A percentile compares a stretch with the other conserved stretches of the same genome.
phyloP scores from a whole-genome alignment of 2,888 invertebrate genomes.

The Caenorhabditis panamensis region DNA sequence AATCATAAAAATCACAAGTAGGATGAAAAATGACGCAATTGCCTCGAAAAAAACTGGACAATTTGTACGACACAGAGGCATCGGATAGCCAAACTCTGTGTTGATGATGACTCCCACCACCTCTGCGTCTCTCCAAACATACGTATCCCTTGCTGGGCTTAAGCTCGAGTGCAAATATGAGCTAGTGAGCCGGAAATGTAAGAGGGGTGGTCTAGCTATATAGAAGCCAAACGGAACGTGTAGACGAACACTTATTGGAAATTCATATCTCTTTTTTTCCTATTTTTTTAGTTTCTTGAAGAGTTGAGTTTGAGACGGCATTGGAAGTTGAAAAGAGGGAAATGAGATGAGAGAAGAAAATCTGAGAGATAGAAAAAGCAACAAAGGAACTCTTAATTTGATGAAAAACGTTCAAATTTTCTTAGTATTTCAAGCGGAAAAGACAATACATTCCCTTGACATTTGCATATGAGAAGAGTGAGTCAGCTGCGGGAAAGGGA shows the following conservation, averaged over 20 bases:
- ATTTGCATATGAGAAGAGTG: constrained; percentile 43
- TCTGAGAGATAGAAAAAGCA: not conserved
- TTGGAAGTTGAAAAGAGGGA: not conserved
- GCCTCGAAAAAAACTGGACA: constrained; percentile 1
- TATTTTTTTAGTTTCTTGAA: not conserved
- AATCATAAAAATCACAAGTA: too few species aligned
- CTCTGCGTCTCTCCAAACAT: constrained; percentile 29
- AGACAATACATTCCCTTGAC: constrained; percentile 4
- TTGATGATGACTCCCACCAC: constrained; percentile 18
- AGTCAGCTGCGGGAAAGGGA: constrained; percentile 16
- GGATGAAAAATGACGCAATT: not conserved
- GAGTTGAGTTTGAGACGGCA: not conserved
- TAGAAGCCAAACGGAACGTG: constrained; percentile 6
- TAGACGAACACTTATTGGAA: not conserved
- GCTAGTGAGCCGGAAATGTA: constrained; percentile 15
- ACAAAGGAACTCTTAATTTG: too few species aligned
- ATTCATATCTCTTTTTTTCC: not conserved
- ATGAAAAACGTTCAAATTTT: too few species aligned
- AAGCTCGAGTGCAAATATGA: constrained; percentile 47
- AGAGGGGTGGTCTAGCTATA: constrained; percentile 19
- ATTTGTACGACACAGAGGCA: constrained; percentile 9
- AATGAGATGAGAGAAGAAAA: not conserved
- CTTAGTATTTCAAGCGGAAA: too few species aligned
- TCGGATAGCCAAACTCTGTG: constrained; percentile 8
- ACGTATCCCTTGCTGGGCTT: constrained; percentile 1